Percentiles rank a stretch among this genome's conserved stretches.
Conservation (phyloP, 1,140 invertebrate genomes). For the Atopsyche davidsoni region DNA sequence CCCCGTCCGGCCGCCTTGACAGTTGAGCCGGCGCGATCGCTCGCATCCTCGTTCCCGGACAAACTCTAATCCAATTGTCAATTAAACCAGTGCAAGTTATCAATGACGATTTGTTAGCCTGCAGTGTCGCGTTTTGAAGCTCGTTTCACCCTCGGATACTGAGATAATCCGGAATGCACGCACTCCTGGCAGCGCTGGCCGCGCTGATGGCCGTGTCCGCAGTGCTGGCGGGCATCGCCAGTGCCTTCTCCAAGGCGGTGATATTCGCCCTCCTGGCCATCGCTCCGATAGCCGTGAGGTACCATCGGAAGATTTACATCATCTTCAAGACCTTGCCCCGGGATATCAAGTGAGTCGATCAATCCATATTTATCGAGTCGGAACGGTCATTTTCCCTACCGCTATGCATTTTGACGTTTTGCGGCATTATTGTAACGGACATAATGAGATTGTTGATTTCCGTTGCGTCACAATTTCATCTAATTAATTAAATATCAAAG, state of each 20-base stretch:
- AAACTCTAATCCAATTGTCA: conserved; percentile 4
- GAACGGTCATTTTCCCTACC: too few relatives aligned
- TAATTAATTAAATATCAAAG: too few relatives aligned
- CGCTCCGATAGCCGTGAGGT: conserved; percentile 49
- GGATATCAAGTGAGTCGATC: conserved; percentile 51
- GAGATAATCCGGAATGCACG: conserved; percentile 37
- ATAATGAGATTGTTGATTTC: too few relatives aligned
- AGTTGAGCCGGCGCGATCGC: not conserved
- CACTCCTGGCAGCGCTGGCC: conserved; percentile 49
- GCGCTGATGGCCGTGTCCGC: conserved; percentile 51
- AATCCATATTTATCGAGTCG: too few relatives aligned
- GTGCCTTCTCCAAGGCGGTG: conserved; percentile 50
- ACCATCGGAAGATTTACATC: conserved; percentile 52
- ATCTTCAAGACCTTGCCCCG: conserved; percentile 52
- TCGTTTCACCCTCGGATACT: not conserved
- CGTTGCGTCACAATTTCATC: too few relatives aligned
- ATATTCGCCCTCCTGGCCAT: conserved; percentile 50
- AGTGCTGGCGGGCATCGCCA: conserved; percentile 48
- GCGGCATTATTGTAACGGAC: too few relatives aligned
- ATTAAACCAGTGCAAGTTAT: too few relatives aligned
- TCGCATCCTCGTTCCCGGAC: not conserved
- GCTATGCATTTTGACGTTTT: too few relatives aligned
- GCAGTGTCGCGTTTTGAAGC: not conserved
- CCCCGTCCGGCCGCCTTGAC: not conserved
- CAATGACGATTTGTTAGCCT: not conserved